Evolutionary conservation across 2,888 invertebrate species (phyloP).

Genomic region (Pseudococcus viburni): DNA sequence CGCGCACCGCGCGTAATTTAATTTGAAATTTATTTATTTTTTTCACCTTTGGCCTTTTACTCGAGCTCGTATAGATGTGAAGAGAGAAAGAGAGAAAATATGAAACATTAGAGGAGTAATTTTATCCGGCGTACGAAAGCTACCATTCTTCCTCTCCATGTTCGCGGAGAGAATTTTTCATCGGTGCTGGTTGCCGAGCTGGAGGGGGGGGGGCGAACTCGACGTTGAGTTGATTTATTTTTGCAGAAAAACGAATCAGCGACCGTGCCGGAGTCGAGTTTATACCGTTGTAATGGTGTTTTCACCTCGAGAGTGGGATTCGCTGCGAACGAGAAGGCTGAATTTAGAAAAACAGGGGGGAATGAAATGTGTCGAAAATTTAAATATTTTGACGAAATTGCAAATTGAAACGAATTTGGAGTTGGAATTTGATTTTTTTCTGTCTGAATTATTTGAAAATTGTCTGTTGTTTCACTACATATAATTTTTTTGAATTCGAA

Average conservation of each 20-base stretch:
- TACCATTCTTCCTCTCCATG: neutral
- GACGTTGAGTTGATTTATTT: neutral
- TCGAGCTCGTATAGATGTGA: neutral
- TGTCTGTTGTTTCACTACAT: no score
- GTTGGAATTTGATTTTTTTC: no score
- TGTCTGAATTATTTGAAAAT: no score
- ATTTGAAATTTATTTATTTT: constrained; percentile 53
- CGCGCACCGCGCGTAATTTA: constrained; percentile 49
- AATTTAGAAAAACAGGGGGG: no score
- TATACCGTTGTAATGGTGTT: neutral
- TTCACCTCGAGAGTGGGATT: neutral
- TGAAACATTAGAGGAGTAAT: constrained; percentile 14
- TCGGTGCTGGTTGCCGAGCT: neutral
- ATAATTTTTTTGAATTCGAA: no score
- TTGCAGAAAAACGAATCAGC: neutral
- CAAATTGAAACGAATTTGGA: no score
- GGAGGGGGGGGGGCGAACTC: neutral
- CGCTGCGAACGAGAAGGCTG: no score
- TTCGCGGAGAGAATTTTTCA: neutral
- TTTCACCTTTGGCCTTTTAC: constrained; percentile 33
- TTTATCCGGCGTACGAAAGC: constrained; percentile 4
- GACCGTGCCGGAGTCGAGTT: neutral
- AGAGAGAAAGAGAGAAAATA: constrained; percentile 8
- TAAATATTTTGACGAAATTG: no score
- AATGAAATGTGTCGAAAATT: no score